Conservation (phyloP, 2,797 vertebrate genomes). For the Rhynchonycteris naso region DNA sequence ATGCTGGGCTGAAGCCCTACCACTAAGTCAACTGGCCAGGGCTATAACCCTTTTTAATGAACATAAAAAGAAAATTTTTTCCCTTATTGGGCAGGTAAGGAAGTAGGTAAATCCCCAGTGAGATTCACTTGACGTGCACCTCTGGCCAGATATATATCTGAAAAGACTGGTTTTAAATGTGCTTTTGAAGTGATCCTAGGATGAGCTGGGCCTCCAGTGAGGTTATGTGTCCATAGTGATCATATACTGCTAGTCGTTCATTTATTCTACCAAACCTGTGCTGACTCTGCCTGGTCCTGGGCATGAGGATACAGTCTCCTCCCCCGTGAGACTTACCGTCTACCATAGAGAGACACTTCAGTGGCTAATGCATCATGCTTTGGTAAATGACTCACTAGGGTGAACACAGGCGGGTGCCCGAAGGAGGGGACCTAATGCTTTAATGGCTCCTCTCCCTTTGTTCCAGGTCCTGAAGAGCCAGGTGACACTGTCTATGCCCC, state of each 20-base stretch:
- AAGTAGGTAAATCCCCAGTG: background rate
- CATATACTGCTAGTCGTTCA: background rate
- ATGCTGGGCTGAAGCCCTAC: too few relatives aligned
- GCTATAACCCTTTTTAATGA: background rate
- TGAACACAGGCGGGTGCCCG: background rate
- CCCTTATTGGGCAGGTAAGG: background rate
- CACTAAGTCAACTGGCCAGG: too few relatives aligned
- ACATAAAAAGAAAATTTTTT: background rate
- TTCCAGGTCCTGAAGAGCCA: constrained; percentile 67
- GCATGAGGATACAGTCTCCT: background rate
- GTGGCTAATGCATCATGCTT: background rate
- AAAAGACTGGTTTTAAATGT: background rate
- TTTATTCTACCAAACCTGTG: background rate
- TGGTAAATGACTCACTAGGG: background rate
- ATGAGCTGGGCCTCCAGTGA: background rate
- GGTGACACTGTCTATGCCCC: constrained; percentile 70
- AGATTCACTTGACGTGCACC: background rate
- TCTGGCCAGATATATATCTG: background rate
- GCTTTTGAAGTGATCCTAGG: background rate
- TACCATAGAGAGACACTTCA: background rate
- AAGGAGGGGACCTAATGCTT: too few relatives aligned
- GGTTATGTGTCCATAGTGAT: background rate
- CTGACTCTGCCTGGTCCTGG: background rate
- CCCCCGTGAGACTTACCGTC: background rate
- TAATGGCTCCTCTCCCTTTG: background rate